Evolutionary conservation across 2,797 vertebrate species (phyloP).

Genomic region (Cyprinodon diabolis): DNA sequence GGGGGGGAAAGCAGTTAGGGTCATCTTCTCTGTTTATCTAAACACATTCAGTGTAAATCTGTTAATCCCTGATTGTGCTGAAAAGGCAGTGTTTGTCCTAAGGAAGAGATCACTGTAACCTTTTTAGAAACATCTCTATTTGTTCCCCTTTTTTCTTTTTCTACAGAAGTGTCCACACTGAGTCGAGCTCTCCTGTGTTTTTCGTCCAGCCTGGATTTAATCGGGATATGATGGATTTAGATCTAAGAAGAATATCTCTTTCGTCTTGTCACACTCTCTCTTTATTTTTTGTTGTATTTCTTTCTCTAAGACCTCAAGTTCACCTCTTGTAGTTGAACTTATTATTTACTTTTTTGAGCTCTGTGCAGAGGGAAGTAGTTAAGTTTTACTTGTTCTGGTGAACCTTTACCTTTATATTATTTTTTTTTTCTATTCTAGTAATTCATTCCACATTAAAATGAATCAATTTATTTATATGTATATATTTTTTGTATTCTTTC

Average conservation of each 20-base stretch:
- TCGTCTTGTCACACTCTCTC: background rate
- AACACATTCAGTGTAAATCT: conserved; percentile 29
- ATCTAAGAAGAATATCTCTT: background rate
- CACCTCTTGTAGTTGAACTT: background rate
- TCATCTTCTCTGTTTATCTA: conserved; percentile 45
- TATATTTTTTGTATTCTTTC: background rate
- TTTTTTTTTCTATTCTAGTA: background rate
- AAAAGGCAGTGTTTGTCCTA: conserved; percentile 11
- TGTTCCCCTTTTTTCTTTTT: conserved; percentile 13
- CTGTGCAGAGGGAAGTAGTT: background rate
- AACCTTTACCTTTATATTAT: background rate
- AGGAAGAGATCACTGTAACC: conserved; percentile 21
- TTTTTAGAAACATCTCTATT: conserved; percentile 21
- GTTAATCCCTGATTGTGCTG: background rate
- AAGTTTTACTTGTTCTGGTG: background rate
- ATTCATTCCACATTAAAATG: no score
- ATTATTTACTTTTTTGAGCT: background rate
- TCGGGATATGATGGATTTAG: background rate
- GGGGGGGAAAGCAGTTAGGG: conserved; percentile 52
- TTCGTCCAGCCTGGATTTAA: conserved; percentile 1
- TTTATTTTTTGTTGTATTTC: conserved; percentile 1
- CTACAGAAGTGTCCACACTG: background rate
- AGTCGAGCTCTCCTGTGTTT: background rate
- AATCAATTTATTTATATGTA: background rate
- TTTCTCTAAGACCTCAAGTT: background rate